Percentiles rank a stretch among this genome's conserved stretches.
Conservation (phyloP, 1,140 invertebrate genomes). For the Chionoecetes opilio region DNA sequence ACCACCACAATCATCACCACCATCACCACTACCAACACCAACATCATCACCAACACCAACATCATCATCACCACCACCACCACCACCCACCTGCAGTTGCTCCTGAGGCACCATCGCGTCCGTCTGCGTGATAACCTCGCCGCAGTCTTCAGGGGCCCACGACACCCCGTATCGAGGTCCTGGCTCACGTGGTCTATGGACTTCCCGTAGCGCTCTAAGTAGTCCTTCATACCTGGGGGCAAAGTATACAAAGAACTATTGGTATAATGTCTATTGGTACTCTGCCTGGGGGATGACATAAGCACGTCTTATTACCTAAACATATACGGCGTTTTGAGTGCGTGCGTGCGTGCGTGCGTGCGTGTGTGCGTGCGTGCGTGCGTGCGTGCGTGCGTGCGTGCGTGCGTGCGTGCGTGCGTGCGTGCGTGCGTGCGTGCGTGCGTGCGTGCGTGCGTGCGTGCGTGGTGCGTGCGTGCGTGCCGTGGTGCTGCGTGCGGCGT, state of each 20-base stretch:
- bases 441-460: too few species aligned
- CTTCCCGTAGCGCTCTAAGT: neutral
- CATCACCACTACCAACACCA: neutral
- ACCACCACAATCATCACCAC: neutral
- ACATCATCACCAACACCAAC: neutral
- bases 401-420: too few species aligned
- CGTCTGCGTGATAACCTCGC: neutral
- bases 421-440: too few species aligned
- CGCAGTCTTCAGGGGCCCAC: neutral
- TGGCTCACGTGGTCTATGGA: neutral
- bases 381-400: too few species aligned
- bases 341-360: too few species aligned
- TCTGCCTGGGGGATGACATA: too few species aligned
- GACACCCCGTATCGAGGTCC: neutral
- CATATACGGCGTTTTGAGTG: too few species aligned
- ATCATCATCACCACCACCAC: neutral
- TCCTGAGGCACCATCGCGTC: conserved; percentile 47
- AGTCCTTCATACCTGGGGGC: conserved; percentile 56
- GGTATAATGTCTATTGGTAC: too few species aligned
- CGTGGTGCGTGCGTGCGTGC: too few species aligned
- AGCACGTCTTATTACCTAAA: neutral
- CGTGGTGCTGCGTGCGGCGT: too few species aligned
- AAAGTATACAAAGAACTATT: neutral
- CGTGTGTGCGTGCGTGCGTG: too few species aligned
- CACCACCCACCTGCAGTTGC: neutral